Evolutionary conservation across 1,140 invertebrate genomes (phyloP), one percentile per base, ranked within the genome.

Genomic region (Drosophila equinoxialis): DNA sequence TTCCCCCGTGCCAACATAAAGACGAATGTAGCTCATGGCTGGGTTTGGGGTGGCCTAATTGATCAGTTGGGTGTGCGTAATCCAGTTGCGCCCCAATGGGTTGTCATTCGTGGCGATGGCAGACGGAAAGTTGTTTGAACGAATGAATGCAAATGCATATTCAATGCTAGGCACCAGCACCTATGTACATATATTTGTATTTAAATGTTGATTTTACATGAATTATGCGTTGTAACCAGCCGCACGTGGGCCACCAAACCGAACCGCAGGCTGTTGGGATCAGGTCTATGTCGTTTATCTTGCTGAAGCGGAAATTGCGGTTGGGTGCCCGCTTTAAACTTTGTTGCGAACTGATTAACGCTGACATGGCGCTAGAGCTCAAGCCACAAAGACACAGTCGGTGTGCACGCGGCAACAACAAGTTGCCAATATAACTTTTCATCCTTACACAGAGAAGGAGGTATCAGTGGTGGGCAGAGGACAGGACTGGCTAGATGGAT

Each of bases 301-400:
- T 74, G 66, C 71, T 71, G 67, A 68, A 66, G 71, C 78, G 71
- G 75, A 81, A 81, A 81, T 77, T 80, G 78, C 67, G 78, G 78
- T 78, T 71, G 78, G 60, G 64, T 70, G 67, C 67, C 62, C 74
- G 75, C 67, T 75, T 74, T 68, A 81, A 81, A 78, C 71, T 81
- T 81, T 78, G 74, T 77, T 77, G 68, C 68, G 39, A 81, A 78
- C 78, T 78, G 78, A 78, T 78, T 81, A 81, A 78, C 75, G 67
- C 71, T 77, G 71, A 74, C 75, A 79, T 54, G 75, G 66, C 74
- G 61, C 67, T 69, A 54, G 30, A 55, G 51, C 45, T 66, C 23
- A 37, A 55, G 51, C 51, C 20, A 17, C 23, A 58, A 62, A 26
- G 58, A 42, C 57, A 37, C 33, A 37, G 54, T 20, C 17, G 20